Evolutionary conservation across 2,888 invertebrate species (phyloP).

Genomic region (Trissonchulus latispiculum): DNA sequence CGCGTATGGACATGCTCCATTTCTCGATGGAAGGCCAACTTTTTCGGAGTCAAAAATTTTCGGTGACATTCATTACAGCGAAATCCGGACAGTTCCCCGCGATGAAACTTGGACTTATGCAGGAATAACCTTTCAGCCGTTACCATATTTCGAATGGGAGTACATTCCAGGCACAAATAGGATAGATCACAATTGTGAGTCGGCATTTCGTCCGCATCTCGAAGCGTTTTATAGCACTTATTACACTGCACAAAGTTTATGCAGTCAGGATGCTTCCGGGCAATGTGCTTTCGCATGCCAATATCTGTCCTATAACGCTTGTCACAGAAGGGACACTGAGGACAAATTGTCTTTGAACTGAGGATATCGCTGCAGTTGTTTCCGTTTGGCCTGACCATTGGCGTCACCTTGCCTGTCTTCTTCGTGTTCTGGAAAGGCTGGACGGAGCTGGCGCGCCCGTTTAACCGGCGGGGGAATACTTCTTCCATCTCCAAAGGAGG

Average conservation of each 20-base stretch:
- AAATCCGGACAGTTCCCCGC: slow-evolving; percentile 38
- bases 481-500: slow-evolving; percentile 10
- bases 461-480: slow-evolving; percentile 5
- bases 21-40: slow-evolving; percentile 42
- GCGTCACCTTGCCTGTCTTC: neutral
- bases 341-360: slow-evolving; percentile 40
- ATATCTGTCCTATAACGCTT: slow-evolving; percentile 42
- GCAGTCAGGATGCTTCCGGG: slow-evolving; percentile 39
- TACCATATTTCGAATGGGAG: slow-evolving; percentile 40
- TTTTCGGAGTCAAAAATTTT: slow-evolving; percentile 41
- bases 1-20: slow-evolving; percentile 42
- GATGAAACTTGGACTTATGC: slow-evolving; percentile 28
- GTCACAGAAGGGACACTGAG: slow-evolving; percentile 44
- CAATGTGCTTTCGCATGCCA: slow-evolving; percentile 39
- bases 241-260: slow-evolving; percentile 40
- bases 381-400: neutral
- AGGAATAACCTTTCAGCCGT: slow-evolving; percentile 28
- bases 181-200: slow-evolving; percentile 32
- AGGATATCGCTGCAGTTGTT: slow-evolving; percentile 18
- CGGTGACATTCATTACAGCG: slow-evolving; percentile 39
- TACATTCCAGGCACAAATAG: slow-evolving; percentile 40
- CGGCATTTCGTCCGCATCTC: slow-evolving; percentile 2
- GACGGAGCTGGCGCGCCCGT: no score
- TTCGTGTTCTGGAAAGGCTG: neutral
- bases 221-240: slow-evolving; percentile 37